Percentiles rank a stretch among this genome's conserved stretches.
phyloP scores from a whole-genome alignment of 1,140 invertebrate species.

The Tetragnatha versicolor region DNA sequence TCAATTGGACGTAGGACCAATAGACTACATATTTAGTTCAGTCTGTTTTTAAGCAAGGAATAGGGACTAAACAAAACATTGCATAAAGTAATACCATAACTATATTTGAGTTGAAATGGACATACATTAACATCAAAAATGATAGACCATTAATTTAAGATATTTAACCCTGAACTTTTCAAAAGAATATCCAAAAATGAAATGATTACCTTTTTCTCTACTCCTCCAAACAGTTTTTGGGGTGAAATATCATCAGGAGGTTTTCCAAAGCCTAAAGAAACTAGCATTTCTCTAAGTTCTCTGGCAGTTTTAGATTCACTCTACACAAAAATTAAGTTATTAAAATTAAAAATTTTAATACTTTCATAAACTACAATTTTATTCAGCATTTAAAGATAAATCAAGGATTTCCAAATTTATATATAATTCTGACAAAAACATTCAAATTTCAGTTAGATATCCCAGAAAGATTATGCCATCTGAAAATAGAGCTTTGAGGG shows the following conservation, averaged over 20 bases:
- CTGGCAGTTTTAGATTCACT: constrained; percentile 81
- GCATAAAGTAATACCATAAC: too few relatives aligned
- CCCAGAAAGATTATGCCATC: not conserved
- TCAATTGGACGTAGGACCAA: too few relatives aligned
- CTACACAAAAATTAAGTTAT: constrained; percentile 66
- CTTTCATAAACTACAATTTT: not conserved
- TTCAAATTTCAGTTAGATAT: not conserved
- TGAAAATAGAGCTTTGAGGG: not conserved
- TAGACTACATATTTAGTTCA: too few relatives aligned
- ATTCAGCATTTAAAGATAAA: not conserved
- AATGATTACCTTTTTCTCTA: constrained; percentile 71
- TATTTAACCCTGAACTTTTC: not conserved
- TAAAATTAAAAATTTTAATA: not conserved
- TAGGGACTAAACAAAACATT: too few relatives aligned
- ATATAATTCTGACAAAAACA: not conserved
- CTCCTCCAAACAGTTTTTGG: constrained; percentile 78
- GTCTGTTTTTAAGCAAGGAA: too few relatives aligned
- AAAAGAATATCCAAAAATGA: not conserved
- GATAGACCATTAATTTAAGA: not conserved
- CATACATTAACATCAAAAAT: not conserved
- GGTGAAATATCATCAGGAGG: constrained; percentile 82
- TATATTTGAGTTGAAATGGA: too few relatives aligned
- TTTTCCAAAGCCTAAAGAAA: constrained; percentile 81
- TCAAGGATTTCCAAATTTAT: not conserved
- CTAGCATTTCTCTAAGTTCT: constrained; percentile 77